Evolutionary conservation across 2,797 vertebrate species (phyloP).

Genomic region (Eidolon dupreanum): DNA sequence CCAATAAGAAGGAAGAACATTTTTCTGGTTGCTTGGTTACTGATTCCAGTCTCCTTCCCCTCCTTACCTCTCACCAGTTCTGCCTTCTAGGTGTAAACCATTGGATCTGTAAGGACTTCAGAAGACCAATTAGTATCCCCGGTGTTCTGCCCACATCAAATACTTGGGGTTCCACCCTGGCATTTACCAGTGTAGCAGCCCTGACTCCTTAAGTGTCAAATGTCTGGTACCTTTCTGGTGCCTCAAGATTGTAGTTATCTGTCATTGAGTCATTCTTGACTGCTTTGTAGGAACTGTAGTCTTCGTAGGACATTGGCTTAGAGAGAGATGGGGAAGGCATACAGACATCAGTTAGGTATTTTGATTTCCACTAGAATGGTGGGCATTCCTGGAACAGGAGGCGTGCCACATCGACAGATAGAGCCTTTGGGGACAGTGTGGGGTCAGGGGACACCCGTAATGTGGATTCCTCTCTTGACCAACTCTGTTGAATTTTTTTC

Average conservation of each 20-base stretch:
- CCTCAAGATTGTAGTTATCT: background rate
- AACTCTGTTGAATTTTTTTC: background rate
- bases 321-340: background rate
- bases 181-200: background rate
- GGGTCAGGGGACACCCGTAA: background rate
- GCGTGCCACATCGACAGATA: background rate
- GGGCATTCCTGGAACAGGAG: background rate
- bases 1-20: background rate
- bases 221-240: background rate
- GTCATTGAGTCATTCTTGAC: background rate
- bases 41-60: background rate
- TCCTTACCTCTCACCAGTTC: background rate
- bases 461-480: background rate
- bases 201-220: background rate
- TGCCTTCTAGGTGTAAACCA: background rate
- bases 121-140: background rate
- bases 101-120: background rate
- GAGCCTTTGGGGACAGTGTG: background rate
- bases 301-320: background rate
- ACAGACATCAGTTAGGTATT: background rate
- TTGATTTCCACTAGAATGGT: background rate
- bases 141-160: background rate
- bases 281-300: background rate
- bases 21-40: background rate
- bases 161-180: background rate